phyloP scores from a whole-genome alignment of 92 coral and sea anemone genomes.

The Phenganax subtilis region DNA sequence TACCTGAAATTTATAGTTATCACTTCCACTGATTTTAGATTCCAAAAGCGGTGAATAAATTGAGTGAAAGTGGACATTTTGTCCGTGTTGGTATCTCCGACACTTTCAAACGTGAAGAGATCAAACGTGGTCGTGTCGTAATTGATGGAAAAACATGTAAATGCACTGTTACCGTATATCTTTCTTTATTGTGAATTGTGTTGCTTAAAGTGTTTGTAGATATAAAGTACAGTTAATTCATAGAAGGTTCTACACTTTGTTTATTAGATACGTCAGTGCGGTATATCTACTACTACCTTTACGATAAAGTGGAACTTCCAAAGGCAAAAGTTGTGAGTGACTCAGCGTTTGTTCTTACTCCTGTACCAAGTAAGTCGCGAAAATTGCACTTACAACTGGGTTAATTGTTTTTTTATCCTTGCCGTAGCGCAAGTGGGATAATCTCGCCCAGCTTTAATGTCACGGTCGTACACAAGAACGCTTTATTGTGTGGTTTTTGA shows the following conservation, averaged over 20 bases:
- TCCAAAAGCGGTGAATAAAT: background rate
- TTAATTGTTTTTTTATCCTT: background rate
- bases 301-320: constrained; percentile 43
- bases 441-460: too few relatives aligned
- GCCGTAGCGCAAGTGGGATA: too few relatives aligned
- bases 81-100: constrained; percentile 31
- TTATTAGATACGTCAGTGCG: constrained; percentile 21
- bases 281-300: constrained; percentile 45
- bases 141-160: background rate
- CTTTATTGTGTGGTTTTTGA: too few relatives aligned
- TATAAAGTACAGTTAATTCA: background rate
- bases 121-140: background rate
- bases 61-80: background rate
- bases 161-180: background rate
- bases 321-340: constrained; percentile 20
- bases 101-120: constrained; percentile 9
- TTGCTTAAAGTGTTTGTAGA: background rate
- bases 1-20: background rate
- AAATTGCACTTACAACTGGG: background rate
- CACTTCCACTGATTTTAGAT: background rate
- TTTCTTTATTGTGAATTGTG: background rate
- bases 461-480: too few relatives aligned
- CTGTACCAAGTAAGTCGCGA: constrained; percentile 53
- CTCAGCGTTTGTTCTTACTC: constrained; percentile 55
- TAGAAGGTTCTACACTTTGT: background rate